Conservation (phyloP, 1,140 invertebrate genomes). For the Maniola jurtina region DNA sequence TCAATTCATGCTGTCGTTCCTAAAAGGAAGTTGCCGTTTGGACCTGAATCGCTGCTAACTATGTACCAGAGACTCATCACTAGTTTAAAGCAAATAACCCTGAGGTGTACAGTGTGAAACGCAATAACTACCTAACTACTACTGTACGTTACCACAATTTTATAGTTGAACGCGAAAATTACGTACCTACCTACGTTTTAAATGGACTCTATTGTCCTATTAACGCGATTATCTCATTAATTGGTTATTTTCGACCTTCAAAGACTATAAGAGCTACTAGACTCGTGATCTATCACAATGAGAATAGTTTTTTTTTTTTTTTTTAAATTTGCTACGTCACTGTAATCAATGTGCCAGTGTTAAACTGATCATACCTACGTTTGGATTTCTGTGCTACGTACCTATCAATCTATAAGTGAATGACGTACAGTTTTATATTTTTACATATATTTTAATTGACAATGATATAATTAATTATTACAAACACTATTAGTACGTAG, state of each 20-base stretch:
- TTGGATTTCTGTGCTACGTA: no score
- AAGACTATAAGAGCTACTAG: background rate
- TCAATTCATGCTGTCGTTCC: constrained; percentile 40
- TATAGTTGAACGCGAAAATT: background rate
- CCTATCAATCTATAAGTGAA: no score
- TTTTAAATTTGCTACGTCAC: no score
- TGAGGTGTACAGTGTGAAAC: constrained; percentile 29
- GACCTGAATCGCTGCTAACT: constrained; percentile 44
- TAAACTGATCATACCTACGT: no score
- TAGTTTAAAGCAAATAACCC: constrained; percentile 29
- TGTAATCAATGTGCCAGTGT: no score
- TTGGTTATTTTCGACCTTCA: constrained; percentile 10
- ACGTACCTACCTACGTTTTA: constrained; percentile 33
- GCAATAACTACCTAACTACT: constrained; percentile 33
- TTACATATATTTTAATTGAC: no score
- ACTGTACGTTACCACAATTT: constrained; percentile 30
- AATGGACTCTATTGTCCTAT: constrained; percentile 3
- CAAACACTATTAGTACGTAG: no score
- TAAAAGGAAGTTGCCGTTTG: constrained; percentile 53
- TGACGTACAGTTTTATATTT: no score
- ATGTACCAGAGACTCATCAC: constrained; percentile 18
- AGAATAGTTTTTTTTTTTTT: background rate
- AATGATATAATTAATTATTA: no score
- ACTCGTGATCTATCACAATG: background rate
- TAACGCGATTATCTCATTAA: background rate